Evolutionary conservation across 2,113 vertebrate genomes (phyloP).

Genomic region (Athene noctua): DNA sequence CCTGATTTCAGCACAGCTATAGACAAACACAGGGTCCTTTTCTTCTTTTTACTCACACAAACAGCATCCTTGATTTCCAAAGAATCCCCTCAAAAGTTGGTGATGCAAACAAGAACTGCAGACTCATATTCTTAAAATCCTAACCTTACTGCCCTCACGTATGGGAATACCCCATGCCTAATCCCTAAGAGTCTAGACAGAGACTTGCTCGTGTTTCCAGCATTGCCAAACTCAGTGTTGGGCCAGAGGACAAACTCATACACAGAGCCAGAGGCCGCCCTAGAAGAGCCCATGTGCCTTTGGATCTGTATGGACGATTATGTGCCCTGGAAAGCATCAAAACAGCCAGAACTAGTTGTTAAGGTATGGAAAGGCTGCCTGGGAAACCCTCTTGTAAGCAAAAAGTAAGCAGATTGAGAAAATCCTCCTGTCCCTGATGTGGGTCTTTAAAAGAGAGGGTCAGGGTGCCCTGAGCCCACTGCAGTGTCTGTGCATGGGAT

Average conservation of each 20-base stretch:
- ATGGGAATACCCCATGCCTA: accelerated
- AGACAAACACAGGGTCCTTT: neutral
- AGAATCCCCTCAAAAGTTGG: neutral
- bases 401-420: neutral
- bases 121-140: neutral
- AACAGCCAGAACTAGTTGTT: neutral
- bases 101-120: neutral
- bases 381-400: neutral
- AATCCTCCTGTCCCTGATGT: neutral
- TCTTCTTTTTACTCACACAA: neutral
- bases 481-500: accelerated
- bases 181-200: neutral
- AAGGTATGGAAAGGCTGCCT: neutral
- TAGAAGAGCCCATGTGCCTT: accelerated
- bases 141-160: neutral
- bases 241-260: neutral
- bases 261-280: neutral
- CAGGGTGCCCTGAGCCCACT: accelerated
- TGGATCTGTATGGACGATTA: accelerated
- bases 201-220: neutral
- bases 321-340: neutral
- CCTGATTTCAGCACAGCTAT: neutral
- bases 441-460: neutral
- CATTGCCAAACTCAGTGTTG: neutral
- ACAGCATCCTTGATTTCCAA: neutral